These are phyloP conservation scores for Yponomeuta cagnagella DNA, from an alignment of 2,888 invertebrate genomes.

Conservation along the genomic window DNA sequence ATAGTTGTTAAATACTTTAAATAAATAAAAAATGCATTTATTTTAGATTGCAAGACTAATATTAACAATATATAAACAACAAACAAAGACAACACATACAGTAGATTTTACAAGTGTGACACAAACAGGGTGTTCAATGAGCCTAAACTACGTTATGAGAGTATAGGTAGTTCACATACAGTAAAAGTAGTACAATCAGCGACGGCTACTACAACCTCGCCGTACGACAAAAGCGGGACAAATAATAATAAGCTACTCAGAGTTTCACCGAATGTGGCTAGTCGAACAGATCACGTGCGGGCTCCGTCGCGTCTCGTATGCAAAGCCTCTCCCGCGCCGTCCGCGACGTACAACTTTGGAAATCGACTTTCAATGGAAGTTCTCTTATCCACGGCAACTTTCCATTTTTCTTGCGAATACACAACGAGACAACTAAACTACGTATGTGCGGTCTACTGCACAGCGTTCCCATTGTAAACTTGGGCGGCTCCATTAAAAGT, in stretches of 20 bases:
- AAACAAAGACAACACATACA: too few species aligned
- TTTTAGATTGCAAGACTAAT: too few species aligned
- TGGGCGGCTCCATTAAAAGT: neutral
- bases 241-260: too few species aligned
- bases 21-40: too few species aligned
- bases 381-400: slow-evolving; percentile 48
- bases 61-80: too few species aligned
- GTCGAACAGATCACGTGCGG: slow-evolving; percentile 33
- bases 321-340: slow-evolving; percentile 32
- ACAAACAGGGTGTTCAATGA: neutral
- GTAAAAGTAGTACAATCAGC: too few species aligned
- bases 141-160: neutral
- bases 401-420: slow-evolving; percentile 43
- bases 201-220: neutral
- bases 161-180: too few species aligned
- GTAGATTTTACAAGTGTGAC: neutral
- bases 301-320: slow-evolving; percentile 33
- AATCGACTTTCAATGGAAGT: slow-evolving; percentile 66
- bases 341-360: slow-evolving; percentile 49
- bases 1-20: too few species aligned
- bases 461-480: slow-evolving; percentile 6
- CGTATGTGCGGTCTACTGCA: slow-evolving; percentile 5
- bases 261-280: neutral
- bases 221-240: neutral
- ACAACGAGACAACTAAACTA: slow-evolving; percentile 11